Evolutionary conservation across 2,888 invertebrate species (phyloP).

Genomic region (Amphimallon solstitiale): DNA sequence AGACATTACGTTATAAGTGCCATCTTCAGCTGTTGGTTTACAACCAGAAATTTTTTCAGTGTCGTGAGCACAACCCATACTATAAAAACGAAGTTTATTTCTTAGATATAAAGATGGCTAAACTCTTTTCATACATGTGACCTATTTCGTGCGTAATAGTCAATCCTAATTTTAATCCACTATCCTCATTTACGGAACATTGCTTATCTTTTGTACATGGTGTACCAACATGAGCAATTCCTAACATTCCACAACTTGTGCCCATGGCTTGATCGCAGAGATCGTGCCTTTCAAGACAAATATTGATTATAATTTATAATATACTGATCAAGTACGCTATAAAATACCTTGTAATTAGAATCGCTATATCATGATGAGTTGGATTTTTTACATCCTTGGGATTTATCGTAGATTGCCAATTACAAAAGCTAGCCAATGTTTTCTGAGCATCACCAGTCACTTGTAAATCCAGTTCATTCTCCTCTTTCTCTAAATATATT

Average conservation of each 20-base stretch:
- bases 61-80: conserved; percentile 64
- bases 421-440: conserved; percentile 72
- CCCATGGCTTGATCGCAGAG: conserved; percentile 64
- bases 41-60: conserved; percentile 60
- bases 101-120: not conserved
- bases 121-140: conserved; percentile 68
- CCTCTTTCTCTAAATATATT: conserved; percentile 67
- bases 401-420: conserved; percentile 71
- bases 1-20: conserved; percentile 69
- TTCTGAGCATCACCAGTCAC: conserved; percentile 67
- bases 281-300: conserved; percentile 62
- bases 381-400: conserved; percentile 67
- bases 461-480: conserved; percentile 65
- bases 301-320: not conserved
- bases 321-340: not conserved
- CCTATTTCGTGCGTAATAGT: conserved; percentile 76
- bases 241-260: conserved; percentile 68
- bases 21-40: conserved; percentile 62
- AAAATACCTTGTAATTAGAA: conserved; percentile 68
- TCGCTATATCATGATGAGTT: conserved; percentile 71
- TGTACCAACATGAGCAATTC: conserved; percentile 74
- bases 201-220: conserved; percentile 71
- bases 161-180: conserved; percentile 71
- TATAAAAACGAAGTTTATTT: conserved; percentile 43
- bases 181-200: conserved; percentile 76